A percentile compares a stretch with the other conserved stretches of the same genome.
Evolutionary conservation across 92 coral and sea anemone genomes (phyloP).

Genomic region (Phenganax subtilis): DNA sequence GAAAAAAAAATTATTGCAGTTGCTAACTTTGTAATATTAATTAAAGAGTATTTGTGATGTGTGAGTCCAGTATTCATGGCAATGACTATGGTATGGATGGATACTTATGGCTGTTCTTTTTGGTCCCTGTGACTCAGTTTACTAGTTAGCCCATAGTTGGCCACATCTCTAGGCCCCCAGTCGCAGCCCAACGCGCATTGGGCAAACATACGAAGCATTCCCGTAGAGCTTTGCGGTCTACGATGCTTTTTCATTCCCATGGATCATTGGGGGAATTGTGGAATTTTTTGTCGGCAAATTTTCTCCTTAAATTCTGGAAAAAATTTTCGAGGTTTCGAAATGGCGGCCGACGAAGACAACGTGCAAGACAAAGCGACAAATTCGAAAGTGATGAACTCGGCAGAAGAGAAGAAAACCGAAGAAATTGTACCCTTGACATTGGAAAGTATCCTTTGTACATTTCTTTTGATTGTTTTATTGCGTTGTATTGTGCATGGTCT

Average conservation of each 20-base stretch:
- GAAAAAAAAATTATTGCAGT: neutral
- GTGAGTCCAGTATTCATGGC: neutral
- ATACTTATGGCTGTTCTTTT: neutral
- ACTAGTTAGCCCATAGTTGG: no score
- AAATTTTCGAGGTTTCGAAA: constrained; percentile 40
- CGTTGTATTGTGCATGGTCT: neutral
- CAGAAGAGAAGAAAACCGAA: constrained; percentile 40
- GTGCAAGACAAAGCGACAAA: constrained; percentile 50
- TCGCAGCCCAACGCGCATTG: no score
- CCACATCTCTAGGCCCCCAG: no score
- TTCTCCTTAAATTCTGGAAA: neutral
- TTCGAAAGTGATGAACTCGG: constrained; percentile 35
- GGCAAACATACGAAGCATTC: no score
- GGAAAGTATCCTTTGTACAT: constrained; percentile 69
- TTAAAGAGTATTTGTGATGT: constrained; percentile 3
- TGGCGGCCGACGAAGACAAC: constrained; percentile 62
- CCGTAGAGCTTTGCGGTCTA: no score
- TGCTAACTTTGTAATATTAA: neutral
- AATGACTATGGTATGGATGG: neutral
- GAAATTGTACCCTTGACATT: constrained; percentile 53
- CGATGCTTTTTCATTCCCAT: no score
- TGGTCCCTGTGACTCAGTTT: neutral
- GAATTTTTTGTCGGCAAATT: neutral
- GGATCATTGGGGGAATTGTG: neutral
- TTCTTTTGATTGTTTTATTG: neutral